phyloP scores from a whole-genome alignment of 2,888 invertebrate genomes.

The Azorinus chamasolen region DNA sequence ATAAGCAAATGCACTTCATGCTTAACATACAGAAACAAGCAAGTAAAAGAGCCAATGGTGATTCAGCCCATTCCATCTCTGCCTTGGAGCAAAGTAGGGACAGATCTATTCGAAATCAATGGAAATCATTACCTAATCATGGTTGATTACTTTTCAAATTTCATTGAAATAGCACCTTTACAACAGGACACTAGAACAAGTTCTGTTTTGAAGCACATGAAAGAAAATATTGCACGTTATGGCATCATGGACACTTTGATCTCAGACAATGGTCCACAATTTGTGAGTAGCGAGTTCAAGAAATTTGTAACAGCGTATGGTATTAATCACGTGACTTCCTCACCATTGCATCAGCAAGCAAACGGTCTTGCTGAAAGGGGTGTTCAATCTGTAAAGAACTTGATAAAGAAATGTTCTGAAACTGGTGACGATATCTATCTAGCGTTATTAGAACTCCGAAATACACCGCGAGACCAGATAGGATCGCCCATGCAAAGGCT shows the following conservation, averaged over 20 bases:
- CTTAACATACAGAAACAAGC: constrained; percentile 12
- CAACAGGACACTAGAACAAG: constrained; percentile 18
- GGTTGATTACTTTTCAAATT: no score
- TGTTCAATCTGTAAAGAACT: no score
- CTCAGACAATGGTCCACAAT: no score
- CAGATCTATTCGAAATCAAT: constrained; percentile 35
- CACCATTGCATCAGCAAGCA: constrained; percentile 50
- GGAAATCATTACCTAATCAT: constrained; percentile 29
- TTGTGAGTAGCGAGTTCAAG: no score
- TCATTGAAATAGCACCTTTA: constrained; percentile 25
- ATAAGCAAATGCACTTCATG: constrained; percentile 37
- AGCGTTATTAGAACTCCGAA: constrained; percentile 32
- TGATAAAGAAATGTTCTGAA: constrained; percentile 43
- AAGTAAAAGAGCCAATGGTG: constrained; percentile 26
- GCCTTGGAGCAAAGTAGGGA: constrained; percentile 31
- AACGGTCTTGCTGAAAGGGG: no score
- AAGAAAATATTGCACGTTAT: constrained; percentile 51
- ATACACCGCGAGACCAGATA: constrained; percentile 46
- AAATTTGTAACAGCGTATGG: constrained; percentile 2
- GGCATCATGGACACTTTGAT: constrained; percentile 54
- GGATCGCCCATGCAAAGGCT: constrained; percentile 46
- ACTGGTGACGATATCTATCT: constrained; percentile 32
- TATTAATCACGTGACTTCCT: constrained; percentile 29
- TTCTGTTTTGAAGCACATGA: constrained; percentile 26
- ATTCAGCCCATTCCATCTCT: constrained; percentile 6